Evolutionary conservation across 2,888 invertebrate genomes (phyloP).

Genomic region (Agelastica alni): DNA sequence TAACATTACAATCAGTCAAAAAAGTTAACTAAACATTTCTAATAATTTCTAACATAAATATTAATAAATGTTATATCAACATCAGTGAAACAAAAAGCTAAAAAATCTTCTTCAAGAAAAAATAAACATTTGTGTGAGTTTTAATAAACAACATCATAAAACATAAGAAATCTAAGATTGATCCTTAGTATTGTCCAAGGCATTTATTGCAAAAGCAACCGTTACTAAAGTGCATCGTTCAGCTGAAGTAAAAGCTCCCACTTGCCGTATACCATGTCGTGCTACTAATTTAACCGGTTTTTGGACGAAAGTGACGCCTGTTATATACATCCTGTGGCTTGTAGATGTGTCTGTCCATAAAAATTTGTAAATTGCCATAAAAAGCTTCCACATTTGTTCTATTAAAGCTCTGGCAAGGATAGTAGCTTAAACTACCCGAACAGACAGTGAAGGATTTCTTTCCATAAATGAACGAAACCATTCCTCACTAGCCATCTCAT

Average conservation of each 20-base stretch:
- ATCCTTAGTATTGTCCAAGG: background rate
- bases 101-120: too few relatives aligned
- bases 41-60: too few relatives aligned
- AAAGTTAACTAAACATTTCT: too few relatives aligned
- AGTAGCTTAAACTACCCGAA: background rate
- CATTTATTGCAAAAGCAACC: background rate
- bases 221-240: background rate
- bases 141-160: too few relatives aligned
- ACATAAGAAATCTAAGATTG: too few relatives aligned
- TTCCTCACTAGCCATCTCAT: background rate
- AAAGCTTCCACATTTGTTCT: background rate
- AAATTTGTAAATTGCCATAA: too few relatives aligned
- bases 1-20: too few relatives aligned
- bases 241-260: constrained; percentile 4
- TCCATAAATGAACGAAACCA: background rate
- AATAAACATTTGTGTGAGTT: too few relatives aligned
- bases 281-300: background rate
- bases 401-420: background rate
- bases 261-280: constrained; percentile 7
- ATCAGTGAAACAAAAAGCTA: too few relatives aligned
- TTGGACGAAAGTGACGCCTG: too few relatives aligned
- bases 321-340: too few relatives aligned
- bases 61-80: too few relatives aligned
- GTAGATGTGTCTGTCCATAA: background rate
- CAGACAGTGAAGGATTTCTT: background rate